Base-by-base conservation (phyloP, 2,113 vertebrate species). In the Coreoperca whiteheadi region DNA sequence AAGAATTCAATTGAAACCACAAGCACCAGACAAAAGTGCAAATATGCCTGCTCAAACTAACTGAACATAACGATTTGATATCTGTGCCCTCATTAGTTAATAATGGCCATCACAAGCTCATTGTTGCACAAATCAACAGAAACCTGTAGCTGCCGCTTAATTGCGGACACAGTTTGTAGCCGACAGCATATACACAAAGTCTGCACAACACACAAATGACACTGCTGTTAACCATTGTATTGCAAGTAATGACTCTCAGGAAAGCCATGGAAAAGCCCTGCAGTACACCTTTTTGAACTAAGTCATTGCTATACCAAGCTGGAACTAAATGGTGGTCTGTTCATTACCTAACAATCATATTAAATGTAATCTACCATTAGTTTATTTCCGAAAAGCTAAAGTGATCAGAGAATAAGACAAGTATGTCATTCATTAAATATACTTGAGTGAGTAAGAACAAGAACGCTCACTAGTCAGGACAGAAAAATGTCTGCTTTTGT, bases 81-180 rank as follows among this genome's bases (percentile, higher is more conserved):
- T 39, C 32, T 64, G n/a, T 69, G 46, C n/a, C 32, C 34, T 79
- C 46, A 53, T 63, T 41, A 15, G 56, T 61, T 70, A 41, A 79
- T 70, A 60, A 32, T 71, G 9, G 57, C 34, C 34, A n/a, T 48
- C n/a, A 56, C 14, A 74, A 32, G 41, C 20, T 48, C 20, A 48
- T 48, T 32, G 53, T 32, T 74, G 39, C 25, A 59, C 53, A 68
- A 67, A 69, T 25, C 43, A 53, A 61, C 56, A 51, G 48, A 53
- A 43, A 54, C 23, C 34, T 32, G 25, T 23, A 43, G 34, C 28
- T 71, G 57, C 34, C 25, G 37, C 5, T 51, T 60, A 18, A 74
- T 14, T 75, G 73, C 15, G 37, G 8, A 59, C 25, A 56, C 20
- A 70, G 41, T 61, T 51, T 41, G n/a, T 11, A 16, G 37, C 6